Conservation (phyloP, 2,113 vertebrate species). For the Beaufortia kweichowensis region DNA sequence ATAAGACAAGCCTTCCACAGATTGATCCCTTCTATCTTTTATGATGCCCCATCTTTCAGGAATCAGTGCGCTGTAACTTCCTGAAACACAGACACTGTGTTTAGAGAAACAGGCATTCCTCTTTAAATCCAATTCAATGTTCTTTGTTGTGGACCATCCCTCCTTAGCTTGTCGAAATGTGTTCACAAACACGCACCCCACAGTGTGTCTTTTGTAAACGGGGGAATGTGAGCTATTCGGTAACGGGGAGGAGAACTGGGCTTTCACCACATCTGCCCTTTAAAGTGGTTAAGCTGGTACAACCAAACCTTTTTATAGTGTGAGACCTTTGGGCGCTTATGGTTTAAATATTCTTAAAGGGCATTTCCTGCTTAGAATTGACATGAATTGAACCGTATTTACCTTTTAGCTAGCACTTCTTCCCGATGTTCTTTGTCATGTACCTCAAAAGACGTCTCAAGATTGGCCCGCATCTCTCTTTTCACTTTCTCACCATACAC, state of each 20-base stretch:
- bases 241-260: constrained; percentile 51
- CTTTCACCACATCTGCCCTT: constrained; percentile 47
- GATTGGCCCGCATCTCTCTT: constrained; percentile 7
- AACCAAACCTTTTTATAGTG: constrained; percentile 41
- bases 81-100: neutral
- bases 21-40: too few species aligned
- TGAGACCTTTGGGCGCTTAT: constrained; percentile 49
- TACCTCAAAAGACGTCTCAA: neutral
- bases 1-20: too few species aligned
- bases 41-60: too few species aligned
- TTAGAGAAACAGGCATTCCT: neutral
- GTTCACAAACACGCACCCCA: neutral
- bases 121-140: neutral
- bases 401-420: too few species aligned
- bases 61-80: neutral
- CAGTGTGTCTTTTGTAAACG: constrained; percentile 42
- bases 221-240: constrained; percentile 56
- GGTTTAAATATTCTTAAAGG: constrained; percentile 51
- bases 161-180: neutral
- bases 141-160: constrained; percentile 2
- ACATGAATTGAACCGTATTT: constrained; percentile 11
- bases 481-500: neutral
- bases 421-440: neutral
- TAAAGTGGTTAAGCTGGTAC: constrained; percentile 65
- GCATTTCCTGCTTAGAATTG: constrained; percentile 42